Percentiles rank a stretch among this genome's conserved stretches.
Evolutionary conservation across 2,888 invertebrate species (phyloP).

Genomic region (Loripinus fragilis): DNA sequence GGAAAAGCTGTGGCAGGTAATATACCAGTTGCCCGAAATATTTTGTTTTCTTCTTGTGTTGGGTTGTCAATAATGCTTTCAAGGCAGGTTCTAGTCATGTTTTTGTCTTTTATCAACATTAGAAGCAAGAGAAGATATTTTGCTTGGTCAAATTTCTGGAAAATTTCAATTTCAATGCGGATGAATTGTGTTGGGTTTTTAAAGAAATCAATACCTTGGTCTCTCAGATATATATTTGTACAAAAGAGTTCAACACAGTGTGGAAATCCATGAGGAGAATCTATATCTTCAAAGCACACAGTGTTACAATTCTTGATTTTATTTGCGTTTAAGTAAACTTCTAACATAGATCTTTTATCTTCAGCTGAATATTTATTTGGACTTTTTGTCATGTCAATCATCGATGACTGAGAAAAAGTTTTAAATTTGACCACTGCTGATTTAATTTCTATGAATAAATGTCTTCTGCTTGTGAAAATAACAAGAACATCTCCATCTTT

Average conservation of each 20-base stretch:
- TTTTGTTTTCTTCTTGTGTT: background rate
- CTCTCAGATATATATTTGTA: background rate
- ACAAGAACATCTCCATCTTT: background rate
- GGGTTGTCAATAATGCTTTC: background rate
- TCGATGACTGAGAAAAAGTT: background rate
- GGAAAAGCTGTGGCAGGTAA: background rate
- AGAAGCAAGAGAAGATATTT: background rate
- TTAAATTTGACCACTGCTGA: background rate
- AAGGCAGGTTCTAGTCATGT: background rate
- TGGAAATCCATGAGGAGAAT: constrained; percentile 11
- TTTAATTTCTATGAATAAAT: background rate
- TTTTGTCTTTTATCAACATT: background rate
- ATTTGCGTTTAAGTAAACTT: too few species aligned
- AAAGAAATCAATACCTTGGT: background rate
- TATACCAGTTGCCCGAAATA: background rate
- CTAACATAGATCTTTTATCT: too few species aligned
- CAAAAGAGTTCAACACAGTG: constrained; percentile 1
- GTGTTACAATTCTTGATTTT: too few species aligned
- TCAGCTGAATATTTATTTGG: too few species aligned
- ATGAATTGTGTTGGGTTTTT: background rate
- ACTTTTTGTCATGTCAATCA: background rate
- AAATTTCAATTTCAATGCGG: background rate
- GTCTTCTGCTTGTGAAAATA: background rate
- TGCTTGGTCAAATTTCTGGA: background rate
- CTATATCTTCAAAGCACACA: too few species aligned